Evolutionary conservation across 2,113 vertebrate genomes (phyloP).

Genomic region (Verasper variegatus): DNA sequence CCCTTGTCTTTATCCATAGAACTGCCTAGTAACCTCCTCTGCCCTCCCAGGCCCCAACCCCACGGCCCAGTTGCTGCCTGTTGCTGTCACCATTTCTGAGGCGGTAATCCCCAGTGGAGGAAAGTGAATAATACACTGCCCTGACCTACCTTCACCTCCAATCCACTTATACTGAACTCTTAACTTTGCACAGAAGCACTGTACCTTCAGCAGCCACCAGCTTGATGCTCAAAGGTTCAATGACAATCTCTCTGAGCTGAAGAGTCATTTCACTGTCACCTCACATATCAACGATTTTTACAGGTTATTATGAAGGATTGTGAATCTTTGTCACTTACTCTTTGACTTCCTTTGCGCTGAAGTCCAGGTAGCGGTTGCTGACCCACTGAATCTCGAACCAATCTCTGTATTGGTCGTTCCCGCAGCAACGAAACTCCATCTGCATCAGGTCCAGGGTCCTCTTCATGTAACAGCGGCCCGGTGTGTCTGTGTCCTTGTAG

Average conservation of each 20-base stretch:
- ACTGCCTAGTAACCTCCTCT: conserved; percentile 48
- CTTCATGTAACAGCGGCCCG: conserved; percentile 98
- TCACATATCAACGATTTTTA: background rate
- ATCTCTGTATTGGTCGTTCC: conserved; percentile 93
- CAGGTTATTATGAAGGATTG: background rate
- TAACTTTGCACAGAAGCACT: conserved; percentile 6
- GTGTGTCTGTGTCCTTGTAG: conserved; percentile 97
- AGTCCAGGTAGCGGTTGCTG: conserved; percentile 98
- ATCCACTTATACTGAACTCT: conserved; percentile 63
- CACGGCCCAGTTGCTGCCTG: background rate
- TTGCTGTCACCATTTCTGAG: conserved; percentile 24
- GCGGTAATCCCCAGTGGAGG: conserved; percentile 41
- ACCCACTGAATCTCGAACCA: conserved; percentile 99
- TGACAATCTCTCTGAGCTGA: background rate
- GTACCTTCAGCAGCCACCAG: background rate
- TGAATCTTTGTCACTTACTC: conserved; percentile 87
- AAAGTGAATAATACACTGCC: conserved; percentile 53
- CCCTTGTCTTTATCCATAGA: conserved; percentile 31
- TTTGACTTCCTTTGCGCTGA: conserved; percentile 96
- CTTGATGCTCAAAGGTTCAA: conserved; percentile 5
- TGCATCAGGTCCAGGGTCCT: conserved; percentile 97
- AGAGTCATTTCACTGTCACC: background rate
- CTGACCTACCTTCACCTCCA: conserved; percentile 48
- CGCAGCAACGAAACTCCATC: conserved; percentile 97
- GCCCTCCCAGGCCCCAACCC: background rate